A percentile compares a stretch with the other conserved stretches of the same genome.
These are phyloP conservation scores for Columba guinea DNA, from an alignment of 2,797 vertebrate genomes.

Conservation along the genomic window DNA sequence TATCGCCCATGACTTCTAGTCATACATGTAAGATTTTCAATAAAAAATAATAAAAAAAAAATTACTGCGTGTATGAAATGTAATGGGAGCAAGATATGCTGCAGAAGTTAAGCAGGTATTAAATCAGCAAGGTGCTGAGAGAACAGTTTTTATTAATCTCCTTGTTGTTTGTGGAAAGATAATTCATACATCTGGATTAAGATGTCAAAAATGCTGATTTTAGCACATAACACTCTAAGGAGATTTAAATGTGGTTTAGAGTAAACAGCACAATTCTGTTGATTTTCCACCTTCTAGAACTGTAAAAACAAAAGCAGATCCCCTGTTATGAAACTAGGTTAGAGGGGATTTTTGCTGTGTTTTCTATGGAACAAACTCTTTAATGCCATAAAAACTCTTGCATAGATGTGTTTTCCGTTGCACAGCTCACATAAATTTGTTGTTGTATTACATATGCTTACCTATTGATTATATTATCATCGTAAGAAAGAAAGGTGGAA, in stretches of 20 bases:
- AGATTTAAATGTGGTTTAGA: conserved; percentile 18
- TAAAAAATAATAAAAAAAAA: conserved; percentile 26
- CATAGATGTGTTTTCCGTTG: not conserved
- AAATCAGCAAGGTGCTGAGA: conserved; percentile 28
- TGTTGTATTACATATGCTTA: not conserved
- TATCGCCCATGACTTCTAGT: conserved; percentile 60
- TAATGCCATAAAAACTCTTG: not conserved
- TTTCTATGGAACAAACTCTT: not conserved
- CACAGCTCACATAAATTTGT: not conserved
- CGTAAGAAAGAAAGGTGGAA: not conserved
- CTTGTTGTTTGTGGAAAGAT: conserved; percentile 19
- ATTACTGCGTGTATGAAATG: not conserved
- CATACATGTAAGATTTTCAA: conserved; percentile 68
- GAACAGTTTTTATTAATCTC: conserved; percentile 34
- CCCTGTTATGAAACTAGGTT: not conserved
- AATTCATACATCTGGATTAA: conserved; percentile 36
- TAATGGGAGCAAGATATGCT: not conserved
- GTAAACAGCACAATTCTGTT: not conserved
- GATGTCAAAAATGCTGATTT: conserved; percentile 38
- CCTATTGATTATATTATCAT: not conserved
- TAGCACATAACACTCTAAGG: not conserved
- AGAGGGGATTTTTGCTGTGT: fast-evolving
- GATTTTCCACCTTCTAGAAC: not conserved
- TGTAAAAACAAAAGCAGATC: not conserved
- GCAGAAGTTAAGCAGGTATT: conserved; percentile 21